Evolutionary conservation across 2,888 invertebrate species (phyloP), one percentile per base, ranked within the genome.

Genomic region (Acanthopleura granulata): DNA sequence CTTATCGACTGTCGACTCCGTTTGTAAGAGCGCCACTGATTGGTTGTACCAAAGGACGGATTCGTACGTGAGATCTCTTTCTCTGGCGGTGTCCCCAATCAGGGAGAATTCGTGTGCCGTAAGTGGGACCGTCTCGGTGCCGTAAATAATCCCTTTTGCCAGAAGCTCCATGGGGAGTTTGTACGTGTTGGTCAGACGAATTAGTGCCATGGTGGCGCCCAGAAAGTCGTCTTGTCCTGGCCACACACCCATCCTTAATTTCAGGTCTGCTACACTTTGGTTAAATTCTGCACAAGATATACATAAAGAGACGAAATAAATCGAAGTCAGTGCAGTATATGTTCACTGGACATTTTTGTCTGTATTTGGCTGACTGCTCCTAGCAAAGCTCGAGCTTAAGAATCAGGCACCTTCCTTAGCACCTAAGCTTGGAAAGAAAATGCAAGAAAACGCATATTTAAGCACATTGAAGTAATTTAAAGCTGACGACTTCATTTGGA

Each of bases 51-150:
- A 66, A 3, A 66, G 29, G 3, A 66, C 29, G 4, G 66, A 66
- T 14, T 66, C 66, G 14, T 66, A 66, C 29, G 25, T 27, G 22
- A 66, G 22, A 6, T 66, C 66, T 27, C 66, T 66, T 25, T 66
- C 66, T 15, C 29, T 66, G 1, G 66, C 66, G 6, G 16, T 66
- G 25, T 66, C 66, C 25, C 66, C 66, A 66, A 66, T 66, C 27
- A 66, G 22, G 66, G 66, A 66, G 66, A 66, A 66, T 27, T 66
- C 66, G 66, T 27, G 25, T 66, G 27, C 66, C 29, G 66, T 27
- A 16, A 66, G 66, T 27, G 66, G 66, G 15, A 27, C 25, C 22
- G 66, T 66, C 29, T 66, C 16, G 14, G 66, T 66, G 29, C 25
- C 66, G 66, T 66, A 66, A 27, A 66, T 66, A 6, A 22, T 66